Evolutionary conservation across 2,113 vertebrate species (phyloP).

Genomic region (Ursus arctos): DNA sequence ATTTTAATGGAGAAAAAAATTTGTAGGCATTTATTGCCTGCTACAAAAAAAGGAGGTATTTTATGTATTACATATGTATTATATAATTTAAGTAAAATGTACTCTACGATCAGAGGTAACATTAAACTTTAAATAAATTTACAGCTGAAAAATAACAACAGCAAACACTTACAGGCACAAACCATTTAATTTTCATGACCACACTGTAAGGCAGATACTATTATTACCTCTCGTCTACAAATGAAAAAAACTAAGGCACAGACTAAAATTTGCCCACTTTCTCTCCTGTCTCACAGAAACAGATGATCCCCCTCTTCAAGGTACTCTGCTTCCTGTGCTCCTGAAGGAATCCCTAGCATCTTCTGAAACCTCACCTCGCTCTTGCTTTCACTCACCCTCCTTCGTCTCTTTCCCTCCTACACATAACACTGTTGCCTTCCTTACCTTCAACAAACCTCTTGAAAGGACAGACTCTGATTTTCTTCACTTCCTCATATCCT

Average conservation of each 20-base stretch:
- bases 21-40: neutral
- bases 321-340: neutral
- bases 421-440: neutral
- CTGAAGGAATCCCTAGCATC: neutral
- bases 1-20: conserved; percentile 19
- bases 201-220: neutral
- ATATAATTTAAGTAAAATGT: conserved; percentile 26
- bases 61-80: neutral
- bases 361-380: neutral
- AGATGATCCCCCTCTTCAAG: neutral
- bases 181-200: neutral
- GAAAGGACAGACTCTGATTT: neutral
- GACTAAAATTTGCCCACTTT: neutral
- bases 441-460: conserved; percentile 36
- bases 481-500: neutral
- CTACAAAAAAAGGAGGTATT: neutral
- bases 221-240: neutral
- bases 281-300: conserved; percentile 19
- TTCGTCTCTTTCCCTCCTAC: neutral
- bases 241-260: conserved; percentile 16
- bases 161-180: neutral
- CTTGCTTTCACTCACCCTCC: neutral
- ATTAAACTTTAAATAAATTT: conserved; percentile 28
- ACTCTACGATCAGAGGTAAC: neutral
- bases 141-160: neutral